phyloP scores from a whole-genome alignment of 2,797 vertebrate species.

The Bradypus variegatus region DNA sequence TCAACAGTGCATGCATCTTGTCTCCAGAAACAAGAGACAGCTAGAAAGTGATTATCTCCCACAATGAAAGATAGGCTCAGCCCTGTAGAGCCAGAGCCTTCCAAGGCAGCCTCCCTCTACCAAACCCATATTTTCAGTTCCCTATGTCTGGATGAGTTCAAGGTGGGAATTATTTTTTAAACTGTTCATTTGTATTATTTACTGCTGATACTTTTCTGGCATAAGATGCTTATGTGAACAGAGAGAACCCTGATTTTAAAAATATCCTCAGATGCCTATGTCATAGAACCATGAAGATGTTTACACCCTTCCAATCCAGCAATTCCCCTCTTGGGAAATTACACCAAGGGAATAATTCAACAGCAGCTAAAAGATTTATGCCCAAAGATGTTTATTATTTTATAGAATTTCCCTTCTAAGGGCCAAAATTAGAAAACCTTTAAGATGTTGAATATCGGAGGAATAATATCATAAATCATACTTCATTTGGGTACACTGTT shows the following conservation, averaged over 20 bases:
- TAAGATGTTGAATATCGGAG: not conserved
- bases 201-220: slow-evolving; percentile 29
- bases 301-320: not conserved
- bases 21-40: not conserved
- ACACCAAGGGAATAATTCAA: not conserved
- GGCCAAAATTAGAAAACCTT: not conserved
- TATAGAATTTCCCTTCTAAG: not conserved
- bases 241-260: not conserved
- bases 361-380: not conserved
- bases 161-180: not conserved
- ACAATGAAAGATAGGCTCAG: not conserved
- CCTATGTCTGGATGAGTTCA: not conserved
- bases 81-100: no score
- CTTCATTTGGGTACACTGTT: not conserved
- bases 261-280: not conserved
- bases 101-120: not conserved
- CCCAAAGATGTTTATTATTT: not conserved
- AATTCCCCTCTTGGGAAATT: not conserved
- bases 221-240: not conserved
- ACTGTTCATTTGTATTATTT: not conserved
- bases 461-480: not conserved
- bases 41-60: not conserved
- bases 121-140: not conserved
- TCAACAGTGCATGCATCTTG: no score
- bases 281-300: not conserved